Percentiles rank a stretch among this genome's conserved stretches.
Evolutionary conservation across 2,888 invertebrate genomes (phyloP).

Genomic region (Polyommatus iphigenia): DNA sequence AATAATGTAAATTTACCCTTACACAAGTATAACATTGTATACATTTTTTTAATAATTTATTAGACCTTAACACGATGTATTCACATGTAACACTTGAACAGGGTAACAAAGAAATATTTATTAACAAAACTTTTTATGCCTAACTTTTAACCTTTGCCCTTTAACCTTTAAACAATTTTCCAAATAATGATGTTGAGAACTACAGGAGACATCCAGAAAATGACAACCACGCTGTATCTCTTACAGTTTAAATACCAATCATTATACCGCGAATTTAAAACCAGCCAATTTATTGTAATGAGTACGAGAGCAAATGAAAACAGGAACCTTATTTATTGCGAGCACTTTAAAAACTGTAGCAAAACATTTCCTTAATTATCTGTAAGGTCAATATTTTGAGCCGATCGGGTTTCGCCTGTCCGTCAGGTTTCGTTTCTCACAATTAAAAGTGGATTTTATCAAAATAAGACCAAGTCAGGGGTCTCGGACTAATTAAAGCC

Average conservation of each 20-base stretch:
- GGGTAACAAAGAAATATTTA: too few species aligned
- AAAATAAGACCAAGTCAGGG: conserved; percentile 14
- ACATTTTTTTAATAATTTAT: too few species aligned
- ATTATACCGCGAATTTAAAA: neutral
- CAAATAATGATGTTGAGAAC: neutral
- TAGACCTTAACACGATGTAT: too few species aligned
- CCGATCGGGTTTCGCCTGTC: conserved; percentile 24
- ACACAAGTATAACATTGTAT: too few species aligned
- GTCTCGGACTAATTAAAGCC: conserved; percentile 10
- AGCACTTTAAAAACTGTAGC: conserved; percentile 28
- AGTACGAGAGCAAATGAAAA: conserved; percentile 8
- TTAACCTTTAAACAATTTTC: neutral
- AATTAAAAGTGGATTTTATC: conserved; percentile 27
- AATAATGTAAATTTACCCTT: too few species aligned
- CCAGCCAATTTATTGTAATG: neutral
- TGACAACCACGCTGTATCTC: neutral
- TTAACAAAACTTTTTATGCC: too few species aligned
- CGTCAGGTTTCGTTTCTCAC: conserved; percentile 25
- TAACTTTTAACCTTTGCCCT: too few species aligned
- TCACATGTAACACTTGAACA: too few species aligned
- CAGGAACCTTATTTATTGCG: conserved; percentile 19
- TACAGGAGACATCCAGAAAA: neutral
- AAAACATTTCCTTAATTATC: conserved; percentile 27
- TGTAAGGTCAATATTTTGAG: conserved; percentile 29
- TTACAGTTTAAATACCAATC: neutral